Base-by-base conservation (phyloP, 2,113 vertebrate species). In the Corvus moneduloides region DNA sequence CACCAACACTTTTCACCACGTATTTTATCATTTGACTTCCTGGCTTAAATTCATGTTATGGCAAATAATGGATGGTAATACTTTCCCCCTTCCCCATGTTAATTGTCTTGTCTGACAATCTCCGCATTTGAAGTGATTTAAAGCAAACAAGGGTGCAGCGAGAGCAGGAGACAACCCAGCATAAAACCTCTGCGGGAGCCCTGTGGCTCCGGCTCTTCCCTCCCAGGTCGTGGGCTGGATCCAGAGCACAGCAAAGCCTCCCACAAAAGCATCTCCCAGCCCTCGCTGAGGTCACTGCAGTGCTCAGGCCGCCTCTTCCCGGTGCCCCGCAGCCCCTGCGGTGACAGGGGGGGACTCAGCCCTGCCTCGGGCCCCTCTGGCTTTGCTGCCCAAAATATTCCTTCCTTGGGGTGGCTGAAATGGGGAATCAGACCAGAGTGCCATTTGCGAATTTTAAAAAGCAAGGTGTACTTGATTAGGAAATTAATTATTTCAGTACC, bases 401-500 rank as follows among this genome's bases (percentile, higher is more conserved):
- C 78, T 92, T 89, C 79, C 94, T 87, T 19, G 77, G 82, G 79
- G 79, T 37, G 81, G 79, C 89, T 96, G 96, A 84, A 94, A 91
- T 1, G 62, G 84, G 76, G 74, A 88, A 90, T 81, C 90, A 63
- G 87, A 95, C 28, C 79, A 13, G 80, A 96, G 84, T 2, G 73
- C 51, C 49, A 24, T 85, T 91, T 94, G 94, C 92, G 89, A 96
- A 95, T 96, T 90, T 48, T 76, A 96, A 93, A 76, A 78, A 87
- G 89, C 96, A 96, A 98, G 96, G 97, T 98, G 93, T 92, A 97
- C 95, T 96, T 97, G 97, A 98, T 98, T 98, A 98, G 97, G 97
- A 98, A 97, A 97, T 98, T 98, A 98, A 98, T 98, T 97, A 98
- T 97, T 96, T 84, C 96, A 87, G 94, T 97, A 93, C 97, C 97